Conservation (phyloP, 2,888 invertebrate genomes). For the Hypena proboscidalis region DNA sequence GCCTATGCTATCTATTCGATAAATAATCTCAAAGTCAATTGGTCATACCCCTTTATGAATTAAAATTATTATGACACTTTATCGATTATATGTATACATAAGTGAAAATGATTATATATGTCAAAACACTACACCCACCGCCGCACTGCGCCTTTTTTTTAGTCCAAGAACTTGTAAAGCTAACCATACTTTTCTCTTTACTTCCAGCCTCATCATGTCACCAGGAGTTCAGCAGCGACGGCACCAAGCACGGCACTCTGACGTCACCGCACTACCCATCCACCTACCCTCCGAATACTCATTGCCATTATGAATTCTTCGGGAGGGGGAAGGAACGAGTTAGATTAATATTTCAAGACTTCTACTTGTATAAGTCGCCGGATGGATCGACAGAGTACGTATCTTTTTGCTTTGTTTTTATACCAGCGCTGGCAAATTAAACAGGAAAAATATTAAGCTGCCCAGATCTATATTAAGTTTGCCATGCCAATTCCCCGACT, state of each 20-base stretch:
- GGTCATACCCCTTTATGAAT: no score
- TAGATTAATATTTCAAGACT: conserved; percentile 93
- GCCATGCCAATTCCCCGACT: no score
- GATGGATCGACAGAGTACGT: conserved; percentile 88
- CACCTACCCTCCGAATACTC: conserved; percentile 91
- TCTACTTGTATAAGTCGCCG: conserved; percentile 89
- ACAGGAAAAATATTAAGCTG: no score
- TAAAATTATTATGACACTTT: no score
- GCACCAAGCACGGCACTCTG: conserved; percentile 92
- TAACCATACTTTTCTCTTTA: conserved; percentile 38
- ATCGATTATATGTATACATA: no score
- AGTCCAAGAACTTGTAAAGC: not conserved
- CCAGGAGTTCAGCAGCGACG: conserved; percentile 91
- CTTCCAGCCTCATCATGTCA: conserved; percentile 92
- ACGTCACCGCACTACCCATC: conserved; percentile 94
- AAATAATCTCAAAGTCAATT: no score
- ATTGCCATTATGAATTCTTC: conserved; percentile 96
- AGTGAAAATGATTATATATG: no score
- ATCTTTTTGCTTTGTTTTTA: conserved; percentile 10
- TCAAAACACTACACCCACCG: no score
- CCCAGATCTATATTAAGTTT: no score
- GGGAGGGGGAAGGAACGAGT: conserved; percentile 94
- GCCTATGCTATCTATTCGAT: no score
- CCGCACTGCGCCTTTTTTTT: not conserved
- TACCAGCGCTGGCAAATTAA: no score